Base-by-base conservation (phyloP, 1,140 invertebrate species). In the Drosophila pruinosa region DNA sequence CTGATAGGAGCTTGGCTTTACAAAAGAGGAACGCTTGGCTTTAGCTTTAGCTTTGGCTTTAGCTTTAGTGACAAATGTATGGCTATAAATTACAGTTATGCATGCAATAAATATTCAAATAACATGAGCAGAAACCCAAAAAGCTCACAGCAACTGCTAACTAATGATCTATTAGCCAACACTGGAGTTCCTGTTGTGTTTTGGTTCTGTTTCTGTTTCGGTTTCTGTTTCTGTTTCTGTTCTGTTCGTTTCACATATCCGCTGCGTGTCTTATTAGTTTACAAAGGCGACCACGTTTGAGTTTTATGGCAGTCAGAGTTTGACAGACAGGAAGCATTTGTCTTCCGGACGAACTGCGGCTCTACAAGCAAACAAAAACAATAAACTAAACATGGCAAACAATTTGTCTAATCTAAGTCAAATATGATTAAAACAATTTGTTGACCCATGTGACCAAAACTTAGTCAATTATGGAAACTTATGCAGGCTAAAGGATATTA, bases 41-140 rank as follows among this genome's bases (percentile, higher is more conserved):
- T 52, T 5, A 31, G 48, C 36, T 5, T 45, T n/a, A 62, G 50
- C 64, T 62, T 61, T 58, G n/a, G 57, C 54, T 45, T 52, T 5
- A 28, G 39, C 39, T 73, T 56, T 36, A 36, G 65, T 79, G 83
- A 89, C 62, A 89, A 89, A 89, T 89, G 78, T 71, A 53, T 53
- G 47, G 53, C 73, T 63, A 89, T 89, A 89, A 89, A 83, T 89
- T 73, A 89, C 45, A 71, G 75, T 76, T 89, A 82, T 88, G 78
- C 79, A 72, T 83, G 83, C 79, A 71, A 89, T 89, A 89, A 89
- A 89, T 89, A 89, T 89, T 83, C 78, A 81, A 80, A 86, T 88
- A 78, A 71, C 73, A 73, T 34, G 45, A 63, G 21, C 69, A 54
- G 28, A 65, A n/a, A 57, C 64, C 63, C 71, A 70, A 69, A 78